Percentiles rank a stretch among this genome's conserved stretches.
These are phyloP conservation scores for Taenioides sp. DNA, from an alignment of 2,797 vertebrate species.

Conservation along the genomic window DNA sequence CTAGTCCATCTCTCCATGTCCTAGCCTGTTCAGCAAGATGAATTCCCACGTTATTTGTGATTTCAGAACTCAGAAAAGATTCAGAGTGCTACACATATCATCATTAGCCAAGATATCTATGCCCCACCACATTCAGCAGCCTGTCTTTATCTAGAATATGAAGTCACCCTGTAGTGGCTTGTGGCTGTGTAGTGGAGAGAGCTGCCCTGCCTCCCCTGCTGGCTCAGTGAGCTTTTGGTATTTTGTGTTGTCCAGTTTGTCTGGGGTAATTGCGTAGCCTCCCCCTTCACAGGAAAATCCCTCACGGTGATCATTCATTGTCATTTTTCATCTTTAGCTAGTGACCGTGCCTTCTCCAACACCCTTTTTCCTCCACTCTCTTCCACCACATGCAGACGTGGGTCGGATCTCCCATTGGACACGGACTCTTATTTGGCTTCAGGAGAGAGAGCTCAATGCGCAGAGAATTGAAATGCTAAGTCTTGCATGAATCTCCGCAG, in stretches of 20 bases:
- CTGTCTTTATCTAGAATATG: too few relatives aligned
- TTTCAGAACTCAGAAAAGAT: too few relatives aligned
- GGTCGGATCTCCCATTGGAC: constrained; percentile 69
- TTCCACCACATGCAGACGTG: constrained; percentile 50
- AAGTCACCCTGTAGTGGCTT: background rate
- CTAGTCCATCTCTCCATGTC: too few relatives aligned
- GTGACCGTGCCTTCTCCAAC: constrained; percentile 27
- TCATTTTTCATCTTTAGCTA: constrained; percentile 64
- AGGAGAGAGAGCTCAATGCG: constrained; percentile 72
- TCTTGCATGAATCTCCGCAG: constrained; percentile 72
- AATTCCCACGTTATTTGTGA: too few relatives aligned
- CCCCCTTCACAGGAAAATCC: constrained; percentile 47
- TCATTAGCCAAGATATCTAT: too few relatives aligned
- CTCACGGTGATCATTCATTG: constrained; percentile 49
- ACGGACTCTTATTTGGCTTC: constrained; percentile 74
- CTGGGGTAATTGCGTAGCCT: constrained; percentile 45
- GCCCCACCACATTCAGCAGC: too few relatives aligned
- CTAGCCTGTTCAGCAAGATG: too few relatives aligned
- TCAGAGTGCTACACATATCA: too few relatives aligned
- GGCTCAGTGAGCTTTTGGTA: constrained; percentile 28
- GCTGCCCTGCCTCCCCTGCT: constrained; percentile 44
- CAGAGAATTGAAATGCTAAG: constrained; percentile 76
- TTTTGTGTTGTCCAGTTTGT: constrained; percentile 50
- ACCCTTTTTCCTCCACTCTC: constrained; percentile 8
- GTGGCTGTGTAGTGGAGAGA: constrained; percentile 21